A percentile compares a stretch with the other conserved stretches of the same genome.
phyloP scores from a whole-genome alignment of 1,140 invertebrate genomes.

The Paralvinella palmiformis region DNA sequence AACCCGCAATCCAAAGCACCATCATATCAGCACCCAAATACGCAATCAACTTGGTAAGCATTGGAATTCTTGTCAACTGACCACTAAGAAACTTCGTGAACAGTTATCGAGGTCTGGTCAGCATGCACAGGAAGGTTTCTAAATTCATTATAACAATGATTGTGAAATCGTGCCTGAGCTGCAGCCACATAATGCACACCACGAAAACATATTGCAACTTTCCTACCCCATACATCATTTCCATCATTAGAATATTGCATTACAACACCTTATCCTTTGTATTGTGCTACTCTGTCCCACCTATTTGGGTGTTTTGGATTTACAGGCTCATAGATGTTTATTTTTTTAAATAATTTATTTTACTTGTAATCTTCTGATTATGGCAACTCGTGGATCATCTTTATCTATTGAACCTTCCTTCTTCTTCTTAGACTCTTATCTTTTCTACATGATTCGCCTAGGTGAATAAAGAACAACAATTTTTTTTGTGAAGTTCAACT shows the following conservation, averaged over 20 bases:
- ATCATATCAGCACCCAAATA: not conserved
- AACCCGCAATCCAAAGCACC: not conserved
- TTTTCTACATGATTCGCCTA: not conserved
- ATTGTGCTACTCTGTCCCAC: not conserved
- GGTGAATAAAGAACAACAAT: not conserved
- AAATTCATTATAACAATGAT: not conserved
- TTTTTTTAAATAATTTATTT: not conserved
- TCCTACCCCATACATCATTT: not conserved
- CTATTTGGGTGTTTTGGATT: not conserved
- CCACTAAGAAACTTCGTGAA: not conserved
- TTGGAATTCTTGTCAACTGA: not conserved
- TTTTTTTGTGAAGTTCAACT: constrained; percentile 3
- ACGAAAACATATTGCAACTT: not conserved
- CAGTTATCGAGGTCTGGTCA: not conserved
- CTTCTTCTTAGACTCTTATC: not conserved
- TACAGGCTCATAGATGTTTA: not conserved
- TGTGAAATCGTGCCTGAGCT: not conserved
- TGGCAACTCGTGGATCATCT: too few relatives aligned
- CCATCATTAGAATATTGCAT: not conserved
- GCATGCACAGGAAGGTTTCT: not conserved
- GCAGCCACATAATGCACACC: not conserved
- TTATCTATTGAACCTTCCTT: constrained; percentile 3
- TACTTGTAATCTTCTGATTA: not conserved
- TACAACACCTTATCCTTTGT: not conserved
- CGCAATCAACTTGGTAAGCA: not conserved